Conservation (phyloP, 1,140 invertebrate genomes). For the Drosophila teissieri region DNA sequence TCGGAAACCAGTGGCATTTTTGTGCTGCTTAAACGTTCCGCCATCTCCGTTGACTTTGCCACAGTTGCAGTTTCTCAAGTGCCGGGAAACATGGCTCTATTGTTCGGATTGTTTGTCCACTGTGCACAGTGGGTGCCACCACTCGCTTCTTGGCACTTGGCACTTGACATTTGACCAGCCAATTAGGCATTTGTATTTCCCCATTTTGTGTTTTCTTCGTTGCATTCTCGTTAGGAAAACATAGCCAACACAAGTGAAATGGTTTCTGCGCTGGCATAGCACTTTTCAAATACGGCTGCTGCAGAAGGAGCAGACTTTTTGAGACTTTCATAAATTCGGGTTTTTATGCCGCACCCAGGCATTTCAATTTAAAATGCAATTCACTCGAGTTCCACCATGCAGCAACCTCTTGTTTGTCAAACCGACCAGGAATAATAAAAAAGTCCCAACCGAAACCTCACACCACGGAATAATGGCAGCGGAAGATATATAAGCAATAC, state of each 20-base stretch:
- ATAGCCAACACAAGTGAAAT: neutral
- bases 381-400: slow-evolving; percentile 26
- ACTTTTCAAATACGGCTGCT: neutral
- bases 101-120: neutral
- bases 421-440: slow-evolving; percentile 27
- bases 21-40: slow-evolving; percentile 57
- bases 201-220: slow-evolving; percentile 14
- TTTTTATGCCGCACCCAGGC: slow-evolving; percentile 32
- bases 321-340: slow-evolving; percentile 19
- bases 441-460: slow-evolving; percentile 25
- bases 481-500: slow-evolving; percentile 38
- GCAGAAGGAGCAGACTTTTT: neutral
- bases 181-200: slow-evolving; percentile 23
- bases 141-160: neutral
- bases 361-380: slow-evolving; percentile 54
- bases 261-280: neutral
- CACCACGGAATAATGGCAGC: slow-evolving; percentile 25
- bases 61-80: slow-evolving; percentile 38
- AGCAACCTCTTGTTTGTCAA: slow-evolving; percentile 49
- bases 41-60: slow-evolving; percentile 49
- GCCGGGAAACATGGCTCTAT: slow-evolving; percentile 24
- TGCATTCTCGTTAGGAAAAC: slow-evolving; percentile 2
- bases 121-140: slow-evolving; percentile 37
- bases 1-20: slow-evolving; percentile 48
- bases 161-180: slow-evolving; percentile 41